Percentiles rank a stretch among this genome's conserved stretches.
These are phyloP conservation scores for Malurus leucopterus DNA, from an alignment of 2,797 vertebrate species.

Conservation along the genomic window DNA sequence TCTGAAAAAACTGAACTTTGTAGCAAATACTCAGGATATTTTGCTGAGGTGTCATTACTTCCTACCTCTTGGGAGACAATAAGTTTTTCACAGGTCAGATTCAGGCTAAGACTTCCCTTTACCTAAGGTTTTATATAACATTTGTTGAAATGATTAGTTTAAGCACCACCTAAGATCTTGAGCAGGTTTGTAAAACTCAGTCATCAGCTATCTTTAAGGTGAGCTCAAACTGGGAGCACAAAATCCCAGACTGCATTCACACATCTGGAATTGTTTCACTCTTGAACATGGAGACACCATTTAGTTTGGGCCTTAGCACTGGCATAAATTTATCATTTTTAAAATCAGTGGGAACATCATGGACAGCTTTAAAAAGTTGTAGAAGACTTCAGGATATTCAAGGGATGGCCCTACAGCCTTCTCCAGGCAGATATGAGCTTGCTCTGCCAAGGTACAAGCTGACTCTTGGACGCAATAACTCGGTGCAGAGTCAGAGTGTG, in stretches of 20 bases:
- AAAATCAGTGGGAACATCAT: not conserved
- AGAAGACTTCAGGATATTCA: not conserved
- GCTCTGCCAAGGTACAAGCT: not conserved
- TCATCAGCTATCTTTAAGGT: not conserved
- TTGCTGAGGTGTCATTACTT: not conserved
- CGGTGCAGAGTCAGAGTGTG: not conserved
- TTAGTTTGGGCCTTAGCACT: not conserved
- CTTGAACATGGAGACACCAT: not conserved
- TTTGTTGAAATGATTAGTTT: not conserved
- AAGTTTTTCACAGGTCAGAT: not conserved
- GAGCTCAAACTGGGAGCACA: not conserved
- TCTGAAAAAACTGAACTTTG: not conserved
- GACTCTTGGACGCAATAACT: not conserved
- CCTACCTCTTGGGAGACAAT: not conserved
- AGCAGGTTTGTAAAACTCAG: not conserved
- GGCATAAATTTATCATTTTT: not conserved
- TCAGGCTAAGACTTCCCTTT: not conserved
- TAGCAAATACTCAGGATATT: not conserved
- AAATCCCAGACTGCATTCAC: not conserved
- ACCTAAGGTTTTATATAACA: not conserved
- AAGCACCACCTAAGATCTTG: not conserved
- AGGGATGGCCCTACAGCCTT: not conserved
- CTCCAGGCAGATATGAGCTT: not conserved
- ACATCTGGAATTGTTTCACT: not conserved
- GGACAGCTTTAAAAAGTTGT: not conserved